A percentile compares a stretch with the other conserved stretches of the same genome.
These are phyloP conservation scores for Scalopus aquaticus DNA, from an alignment of 2,113 vertebrate species.

Conservation along the genomic window DNA sequence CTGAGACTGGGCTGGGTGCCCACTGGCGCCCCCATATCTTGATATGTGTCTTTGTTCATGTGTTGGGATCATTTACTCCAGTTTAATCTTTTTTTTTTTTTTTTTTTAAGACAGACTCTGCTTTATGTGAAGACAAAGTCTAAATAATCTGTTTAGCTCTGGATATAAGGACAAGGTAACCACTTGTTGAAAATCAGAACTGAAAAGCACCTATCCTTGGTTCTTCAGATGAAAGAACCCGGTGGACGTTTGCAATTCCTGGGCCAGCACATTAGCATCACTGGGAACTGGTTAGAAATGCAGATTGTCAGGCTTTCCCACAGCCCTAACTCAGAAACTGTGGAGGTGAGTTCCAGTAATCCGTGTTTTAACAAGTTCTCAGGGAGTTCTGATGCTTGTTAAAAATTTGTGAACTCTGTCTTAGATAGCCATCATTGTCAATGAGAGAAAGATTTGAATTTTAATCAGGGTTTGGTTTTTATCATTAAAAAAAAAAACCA, in stretches of 20 bases:
- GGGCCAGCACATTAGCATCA: neutral
- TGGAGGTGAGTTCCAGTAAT: neutral
- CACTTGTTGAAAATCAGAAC: neutral
- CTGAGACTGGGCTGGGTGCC: neutral
- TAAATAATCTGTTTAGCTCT: neutral
- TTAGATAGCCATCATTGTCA: neutral
- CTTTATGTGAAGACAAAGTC: neutral
- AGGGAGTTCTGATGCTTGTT: neutral
- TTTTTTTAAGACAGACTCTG: neutral
- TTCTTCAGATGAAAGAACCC: neutral
- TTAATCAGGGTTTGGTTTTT: neutral
- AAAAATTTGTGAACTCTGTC: neutral
- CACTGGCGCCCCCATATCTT: rapidly evolving
- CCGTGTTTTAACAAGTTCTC: neutral
- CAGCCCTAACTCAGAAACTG: neutral
- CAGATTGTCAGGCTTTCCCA: neutral
- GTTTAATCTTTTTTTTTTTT: neutral
- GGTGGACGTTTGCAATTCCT: neutral
- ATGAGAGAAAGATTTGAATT: constrained; percentile 3
- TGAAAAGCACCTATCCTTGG: neutral
- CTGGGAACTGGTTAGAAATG: neutral
- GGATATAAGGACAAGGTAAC: neutral
- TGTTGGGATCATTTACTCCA: neutral
- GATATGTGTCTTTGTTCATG: neutral
- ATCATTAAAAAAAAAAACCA: neutral